Conservation (phyloP, 2,113 vertebrate species). For the Engraulis encrasicolus region DNA sequence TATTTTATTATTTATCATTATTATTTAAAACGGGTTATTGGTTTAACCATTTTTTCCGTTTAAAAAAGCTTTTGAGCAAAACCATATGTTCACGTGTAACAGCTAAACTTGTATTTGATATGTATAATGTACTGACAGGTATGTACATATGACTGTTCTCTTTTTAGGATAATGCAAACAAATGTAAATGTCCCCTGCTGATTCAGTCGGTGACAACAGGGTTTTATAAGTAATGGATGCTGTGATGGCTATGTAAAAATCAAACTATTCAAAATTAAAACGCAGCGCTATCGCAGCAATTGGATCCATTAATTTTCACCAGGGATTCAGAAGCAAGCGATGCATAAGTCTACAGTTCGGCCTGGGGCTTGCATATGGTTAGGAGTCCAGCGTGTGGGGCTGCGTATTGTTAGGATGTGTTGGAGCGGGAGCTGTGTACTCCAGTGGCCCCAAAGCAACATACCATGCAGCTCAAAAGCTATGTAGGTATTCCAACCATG, state of each 20-base stretch:
- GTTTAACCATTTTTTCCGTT: too few species aligned
- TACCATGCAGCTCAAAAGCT: slow-evolving; percentile 58
- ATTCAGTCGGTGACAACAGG: not conserved
- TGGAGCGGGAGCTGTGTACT: slow-evolving; percentile 63
- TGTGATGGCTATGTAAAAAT: too few species aligned
- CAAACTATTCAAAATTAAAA: not conserved
- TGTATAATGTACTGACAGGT: too few species aligned
- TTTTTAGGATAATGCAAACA: too few species aligned
- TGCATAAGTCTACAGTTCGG: not conserved
- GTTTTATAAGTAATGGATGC: not conserved
- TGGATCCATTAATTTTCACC: not conserved
- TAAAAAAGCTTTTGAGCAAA: too few species aligned
- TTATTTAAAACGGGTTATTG: too few species aligned
- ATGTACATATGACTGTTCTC: too few species aligned
- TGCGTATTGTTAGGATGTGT: slow-evolving; percentile 55
- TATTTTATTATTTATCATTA: too few species aligned
- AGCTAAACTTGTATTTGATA: not conserved
- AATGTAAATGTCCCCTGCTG: not conserved
- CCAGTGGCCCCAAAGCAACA: slow-evolving; percentile 68
- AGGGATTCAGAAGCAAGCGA: not conserved
- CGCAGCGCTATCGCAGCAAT: not conserved
- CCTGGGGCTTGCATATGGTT: too few species aligned
- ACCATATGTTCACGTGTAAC: too few species aligned
- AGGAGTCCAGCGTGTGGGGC: slow-evolving; percentile 31
- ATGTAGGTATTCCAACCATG: slow-evolving; percentile 64